A percentile compares a stretch with the other conserved stretches of the same genome.
Conservation (phyloP, 30 jellyfish, hydroid and myxozoan species). For the Clytia hemisphaerica region DNA sequence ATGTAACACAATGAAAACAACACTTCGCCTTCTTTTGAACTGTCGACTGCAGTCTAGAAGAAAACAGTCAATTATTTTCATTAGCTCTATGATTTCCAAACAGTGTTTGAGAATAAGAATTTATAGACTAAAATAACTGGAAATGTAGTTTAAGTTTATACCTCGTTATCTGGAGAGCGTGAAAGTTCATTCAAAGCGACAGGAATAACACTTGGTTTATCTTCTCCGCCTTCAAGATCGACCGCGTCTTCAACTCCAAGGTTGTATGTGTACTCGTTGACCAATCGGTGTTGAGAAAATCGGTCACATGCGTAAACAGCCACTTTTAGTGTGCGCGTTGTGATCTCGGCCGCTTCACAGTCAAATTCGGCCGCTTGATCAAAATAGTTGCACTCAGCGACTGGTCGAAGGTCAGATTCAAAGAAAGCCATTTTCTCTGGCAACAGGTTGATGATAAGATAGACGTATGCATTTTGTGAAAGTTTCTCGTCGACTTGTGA, state of each 20-base stretch:
- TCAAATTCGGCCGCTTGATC: slow-evolving; percentile 90
- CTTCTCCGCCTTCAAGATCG: slow-evolving; percentile 17
- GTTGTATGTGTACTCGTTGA: slow-evolving; percentile 37
- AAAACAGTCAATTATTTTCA: too few species aligned
- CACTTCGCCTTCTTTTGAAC: slow-evolving; percentile 35
- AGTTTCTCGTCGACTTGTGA: slow-evolving; percentile 39
- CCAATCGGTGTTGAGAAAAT: slow-evolving; percentile 54
- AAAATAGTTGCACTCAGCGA: slow-evolving; percentile 46
- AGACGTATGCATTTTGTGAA: slow-evolving; percentile 42
- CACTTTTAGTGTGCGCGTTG: slow-evolving; percentile 27
- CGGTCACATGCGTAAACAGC: slow-evolving; percentile 71
- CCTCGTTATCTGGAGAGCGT: slow-evolving; percentile 12
- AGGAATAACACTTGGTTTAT: slow-evolving; percentile 4
- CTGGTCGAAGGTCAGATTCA: slow-evolving; percentile 78
- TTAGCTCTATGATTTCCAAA: too few species aligned
- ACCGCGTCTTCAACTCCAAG: slow-evolving; percentile 12
- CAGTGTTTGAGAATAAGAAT: background rate
- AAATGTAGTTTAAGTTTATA: background rate
- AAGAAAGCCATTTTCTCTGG: slow-evolving; percentile 60
- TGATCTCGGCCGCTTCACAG: slow-evolving; percentile 42
- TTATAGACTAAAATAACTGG: background rate
- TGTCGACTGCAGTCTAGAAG: slow-evolving; percentile 2
- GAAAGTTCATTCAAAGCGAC: background rate
- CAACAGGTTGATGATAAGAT: slow-evolving; percentile 42
- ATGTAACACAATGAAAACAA: slow-evolving; percentile 76